Percentiles rank a stretch among this genome's conserved stretches.
Conservation (phyloP, 2,888 invertebrate genomes). For the Tiphia femorata region DNA sequence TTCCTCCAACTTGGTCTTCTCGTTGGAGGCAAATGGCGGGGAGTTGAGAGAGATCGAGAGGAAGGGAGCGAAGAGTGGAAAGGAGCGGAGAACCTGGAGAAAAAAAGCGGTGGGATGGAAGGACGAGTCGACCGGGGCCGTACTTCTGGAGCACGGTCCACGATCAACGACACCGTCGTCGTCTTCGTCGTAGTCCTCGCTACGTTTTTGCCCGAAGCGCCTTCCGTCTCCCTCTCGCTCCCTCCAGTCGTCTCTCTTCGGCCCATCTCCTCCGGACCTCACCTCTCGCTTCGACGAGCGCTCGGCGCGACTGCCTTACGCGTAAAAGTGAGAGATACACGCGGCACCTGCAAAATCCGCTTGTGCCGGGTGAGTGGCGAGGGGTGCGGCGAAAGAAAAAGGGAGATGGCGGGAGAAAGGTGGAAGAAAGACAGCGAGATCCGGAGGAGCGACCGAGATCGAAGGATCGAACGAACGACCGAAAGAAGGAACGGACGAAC, state of each 20-base stretch:
- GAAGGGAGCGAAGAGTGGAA: conserved; percentile 2
- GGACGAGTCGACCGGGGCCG: conserved; percentile 36
- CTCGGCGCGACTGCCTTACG: conserved; percentile 30
- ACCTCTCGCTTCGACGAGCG: conserved; percentile 13
- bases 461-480: no score
- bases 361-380: conserved; percentile 14
- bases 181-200: conserved; percentile 25
- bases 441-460: conserved; percentile 9
- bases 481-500: conserved; percentile 13
- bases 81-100: conserved; percentile 18
- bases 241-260: conserved; percentile 9
- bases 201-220: conserved; percentile 47
- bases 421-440: conserved; percentile 18
- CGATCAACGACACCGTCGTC: conserved; percentile 44
- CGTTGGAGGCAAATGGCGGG: background rate
- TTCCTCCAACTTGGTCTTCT: background rate
- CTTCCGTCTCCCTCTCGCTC: conserved; percentile 16
- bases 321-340: conserved; percentile 26
- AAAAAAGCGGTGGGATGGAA: no score
- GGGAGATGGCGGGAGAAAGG: conserved; percentile 8
- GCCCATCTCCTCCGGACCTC: conserved; percentile 1
- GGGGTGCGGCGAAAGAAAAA: conserved; percentile 1
- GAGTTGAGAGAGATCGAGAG: background rate
- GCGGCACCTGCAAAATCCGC: conserved; percentile 42
- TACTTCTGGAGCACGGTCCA: conserved; percentile 40